Evolutionary conservation across 2,797 vertebrate genomes (phyloP).

Genomic region (Myiotriccus ornatus): DNA sequence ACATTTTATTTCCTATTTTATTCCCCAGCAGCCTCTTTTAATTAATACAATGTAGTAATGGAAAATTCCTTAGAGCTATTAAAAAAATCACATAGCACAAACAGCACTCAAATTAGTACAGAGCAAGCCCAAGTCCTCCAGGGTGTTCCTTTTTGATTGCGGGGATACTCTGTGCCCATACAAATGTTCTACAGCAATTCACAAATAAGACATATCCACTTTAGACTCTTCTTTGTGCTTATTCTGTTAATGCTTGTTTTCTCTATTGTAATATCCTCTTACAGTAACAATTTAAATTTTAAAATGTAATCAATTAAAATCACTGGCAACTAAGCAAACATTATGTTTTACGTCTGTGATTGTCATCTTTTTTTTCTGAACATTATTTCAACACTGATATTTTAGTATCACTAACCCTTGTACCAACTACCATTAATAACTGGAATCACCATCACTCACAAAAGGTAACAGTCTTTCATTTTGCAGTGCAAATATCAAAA

Average conservation of each 20-base stretch:
- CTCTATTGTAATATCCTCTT: neutral
- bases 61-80: conserved; percentile 3
- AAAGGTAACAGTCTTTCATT: neutral
- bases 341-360: neutral
- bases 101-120: neutral
- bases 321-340: neutral
- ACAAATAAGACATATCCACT: neutral
- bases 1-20: neutral
- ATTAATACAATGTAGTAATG: neutral
- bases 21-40: neutral
- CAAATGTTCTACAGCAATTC: neutral
- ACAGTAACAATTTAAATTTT: neutral
- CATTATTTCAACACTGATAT: neutral
- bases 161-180: neutral
- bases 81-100: neutral
- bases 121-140: neutral
- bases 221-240: neutral
- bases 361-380: neutral
- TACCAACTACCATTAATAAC: neutral
- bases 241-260: neutral
- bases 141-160: neutral
- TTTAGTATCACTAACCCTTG: neutral
- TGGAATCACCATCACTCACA: neutral
- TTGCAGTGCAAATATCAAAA: neutral
- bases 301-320: neutral